Evolutionary conservation across 1,140 invertebrate species (phyloP), one percentile per base, ranked within the genome.

Genomic region (Drosophila ananassae): DNA sequence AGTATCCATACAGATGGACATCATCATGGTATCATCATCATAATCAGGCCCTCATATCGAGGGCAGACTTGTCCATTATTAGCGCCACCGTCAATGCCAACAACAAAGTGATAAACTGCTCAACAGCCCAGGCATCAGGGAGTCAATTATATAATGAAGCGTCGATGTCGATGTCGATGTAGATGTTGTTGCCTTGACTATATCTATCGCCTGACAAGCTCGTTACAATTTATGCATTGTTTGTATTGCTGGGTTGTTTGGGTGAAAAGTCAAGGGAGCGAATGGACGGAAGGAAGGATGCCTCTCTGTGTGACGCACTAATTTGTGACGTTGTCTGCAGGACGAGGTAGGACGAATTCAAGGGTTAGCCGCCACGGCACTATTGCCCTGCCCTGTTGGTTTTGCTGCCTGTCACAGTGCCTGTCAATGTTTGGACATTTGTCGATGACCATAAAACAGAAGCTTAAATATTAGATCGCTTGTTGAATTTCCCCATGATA

Each of bases 151-250:
- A 76, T 76, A 75, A 66, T 64, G 69, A 66, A 54, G 62, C 51
- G 39, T 58, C 52, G 61, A 30, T 50, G 51, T 22, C 52, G 52
- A 46, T 51, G 68, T 50, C 32, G 24, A 37, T 28, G 51, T 60
- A 8, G 37, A 52, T 34, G 47, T 52, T 72, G 39, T 63, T 51
- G 56, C 12, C 41, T 21, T 34, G 73, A 34, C 69, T 50, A 41
- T 60, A 59, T 50, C 44, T 53, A 59, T 48, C 44, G 61, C 62
- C 41, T 59, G 73, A 75, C 73, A 75, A 67, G 73, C 73, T 75
- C 72, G 73, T 75, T 75, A 75, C 51, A 75, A 75, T 75, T 75
- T 75, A 75, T 76, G 61, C 53, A 67, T 75, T 76, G 73, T 75
- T 76, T 75, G 73, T 53, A 53, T 58, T 56, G 39, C 25, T 41